phyloP scores from a whole-genome alignment of 2,113 vertebrate genomes.

The Callopanchax toddi region DNA sequence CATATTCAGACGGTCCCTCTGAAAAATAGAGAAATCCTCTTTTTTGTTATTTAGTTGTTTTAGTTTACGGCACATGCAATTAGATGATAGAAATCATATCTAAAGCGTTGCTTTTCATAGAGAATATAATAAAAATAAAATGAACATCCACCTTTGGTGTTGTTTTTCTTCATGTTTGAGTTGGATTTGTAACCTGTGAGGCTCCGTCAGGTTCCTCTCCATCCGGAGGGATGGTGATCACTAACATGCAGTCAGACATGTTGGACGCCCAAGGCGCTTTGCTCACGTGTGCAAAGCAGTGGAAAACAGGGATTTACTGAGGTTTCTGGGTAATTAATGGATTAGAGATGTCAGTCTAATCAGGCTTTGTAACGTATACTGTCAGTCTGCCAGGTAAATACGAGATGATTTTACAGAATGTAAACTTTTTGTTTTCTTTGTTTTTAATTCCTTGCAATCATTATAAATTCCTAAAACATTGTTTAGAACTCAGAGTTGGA shows the following conservation, averaged over 20 bases:
- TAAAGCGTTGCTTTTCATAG: too few species aligned
- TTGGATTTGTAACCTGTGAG: constrained; percentile 26
- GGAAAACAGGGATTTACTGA: constrained; percentile 17
- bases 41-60: too few species aligned
- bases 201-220: constrained; percentile 1
- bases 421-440: neutral
- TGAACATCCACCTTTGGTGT: too few species aligned
- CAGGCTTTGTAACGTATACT: constrained; percentile 4
- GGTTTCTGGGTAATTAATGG: constrained; percentile 19
- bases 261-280: constrained; percentile 7
- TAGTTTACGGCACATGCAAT: too few species aligned
- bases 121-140: too few species aligned
- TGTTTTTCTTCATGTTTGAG: too few species aligned
- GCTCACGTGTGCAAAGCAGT: constrained; percentile 11
- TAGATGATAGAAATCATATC: too few species aligned
- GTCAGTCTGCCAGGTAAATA: neutral
- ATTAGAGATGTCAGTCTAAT: constrained; percentile 15
- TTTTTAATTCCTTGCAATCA: too few species aligned
- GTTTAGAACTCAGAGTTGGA: too few species aligned
- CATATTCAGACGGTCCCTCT: too few species aligned
- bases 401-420: constrained; percentile 1
- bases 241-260: constrained; percentile 13
- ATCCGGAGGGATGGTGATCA: constrained; percentile 8
- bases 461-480: too few species aligned
- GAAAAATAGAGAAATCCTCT: too few species aligned